These are phyloP conservation scores for Pristionchus exspectatus DNA, from an alignment of 2,888 invertebrate genomes.

Conservation along the genomic window DNA sequence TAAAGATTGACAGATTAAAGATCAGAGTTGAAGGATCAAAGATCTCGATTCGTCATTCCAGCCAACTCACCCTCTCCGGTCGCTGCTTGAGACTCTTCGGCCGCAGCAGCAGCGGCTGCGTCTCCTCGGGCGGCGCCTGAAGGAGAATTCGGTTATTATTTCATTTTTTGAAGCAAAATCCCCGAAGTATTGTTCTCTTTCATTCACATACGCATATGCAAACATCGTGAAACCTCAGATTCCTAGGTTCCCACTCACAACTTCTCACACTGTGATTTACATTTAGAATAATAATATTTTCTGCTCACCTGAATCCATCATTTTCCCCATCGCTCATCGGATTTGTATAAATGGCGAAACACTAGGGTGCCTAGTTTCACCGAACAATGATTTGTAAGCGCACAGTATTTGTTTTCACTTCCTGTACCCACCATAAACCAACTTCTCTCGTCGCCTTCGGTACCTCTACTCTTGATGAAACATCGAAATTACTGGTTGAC, in stretches of 20 bases:
- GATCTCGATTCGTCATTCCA: neutral
- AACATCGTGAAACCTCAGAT: neutral
- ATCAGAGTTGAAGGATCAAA: neutral
- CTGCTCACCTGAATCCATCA: too few species aligned
- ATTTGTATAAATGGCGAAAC: too few species aligned
- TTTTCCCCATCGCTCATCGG: too few species aligned
- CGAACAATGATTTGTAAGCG: too few species aligned
- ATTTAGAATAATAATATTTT: too few species aligned
- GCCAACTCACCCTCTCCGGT: slow-evolving; percentile 15
- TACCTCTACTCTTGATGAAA: too few species aligned
- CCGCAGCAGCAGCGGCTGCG: slow-evolving; percentile 46
- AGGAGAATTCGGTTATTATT: neutral
- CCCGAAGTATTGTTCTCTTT: neutral
- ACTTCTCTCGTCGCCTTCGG: too few species aligned
- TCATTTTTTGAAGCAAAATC: neutral
- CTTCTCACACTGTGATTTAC: too few species aligned
- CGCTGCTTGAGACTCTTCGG: slow-evolving; percentile 39
- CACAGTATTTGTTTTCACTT: too few species aligned
- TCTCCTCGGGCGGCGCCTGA: neutral
- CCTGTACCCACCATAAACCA: too few species aligned
- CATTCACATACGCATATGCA: neutral
- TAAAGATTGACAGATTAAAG: neutral
- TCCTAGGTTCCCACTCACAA: neutral
- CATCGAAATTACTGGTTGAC: too few species aligned
- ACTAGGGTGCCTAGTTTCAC: too few species aligned